These are phyloP conservation scores for Hyalella azteca DNA, from an alignment of 2,888 invertebrate species.

Conservation along the genomic window DNA sequence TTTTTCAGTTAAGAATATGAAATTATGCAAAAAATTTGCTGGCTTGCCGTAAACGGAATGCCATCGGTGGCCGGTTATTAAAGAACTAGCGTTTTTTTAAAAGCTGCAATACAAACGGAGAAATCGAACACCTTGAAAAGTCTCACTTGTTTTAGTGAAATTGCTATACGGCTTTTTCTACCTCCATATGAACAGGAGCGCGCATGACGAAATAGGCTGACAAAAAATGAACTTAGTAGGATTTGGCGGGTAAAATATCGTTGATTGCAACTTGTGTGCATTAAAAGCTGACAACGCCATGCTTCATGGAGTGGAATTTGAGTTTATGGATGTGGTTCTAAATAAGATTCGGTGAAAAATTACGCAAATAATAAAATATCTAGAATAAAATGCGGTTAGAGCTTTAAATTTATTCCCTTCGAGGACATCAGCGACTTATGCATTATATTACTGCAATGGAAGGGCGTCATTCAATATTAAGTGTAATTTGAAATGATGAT, in stretches of 20 bases:
- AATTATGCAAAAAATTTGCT: background rate
- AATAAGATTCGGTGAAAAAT: too few species aligned
- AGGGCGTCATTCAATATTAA: too few species aligned
- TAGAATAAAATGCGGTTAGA: too few species aligned
- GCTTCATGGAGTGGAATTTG: too few species aligned
- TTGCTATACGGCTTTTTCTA: background rate
- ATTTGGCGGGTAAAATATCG: background rate
- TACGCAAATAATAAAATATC: too few species aligned
- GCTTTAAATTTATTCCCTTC: too few species aligned
- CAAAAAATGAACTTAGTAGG: slow-evolving; percentile 21
- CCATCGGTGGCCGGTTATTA: background rate
- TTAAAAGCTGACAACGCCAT: too few species aligned
- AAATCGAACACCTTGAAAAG: slow-evolving; percentile 7
- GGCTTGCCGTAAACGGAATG: slow-evolving; percentile 1
- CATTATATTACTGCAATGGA: too few species aligned
- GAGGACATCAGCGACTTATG: too few species aligned
- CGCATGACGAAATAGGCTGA: background rate
- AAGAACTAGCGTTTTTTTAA: background rate
- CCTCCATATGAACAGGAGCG: background rate
- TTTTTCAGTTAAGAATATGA: background rate
- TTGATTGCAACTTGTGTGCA: too few species aligned
- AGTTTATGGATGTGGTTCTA: too few species aligned
- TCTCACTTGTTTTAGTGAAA: background rate
- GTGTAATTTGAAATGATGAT: too few species aligned
- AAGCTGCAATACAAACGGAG: background rate